Evolutionary conservation across 2,113 vertebrate species (phyloP), one percentile per base, ranked within the genome.

Genomic region (Onychostoma macrolepis): DNA sequence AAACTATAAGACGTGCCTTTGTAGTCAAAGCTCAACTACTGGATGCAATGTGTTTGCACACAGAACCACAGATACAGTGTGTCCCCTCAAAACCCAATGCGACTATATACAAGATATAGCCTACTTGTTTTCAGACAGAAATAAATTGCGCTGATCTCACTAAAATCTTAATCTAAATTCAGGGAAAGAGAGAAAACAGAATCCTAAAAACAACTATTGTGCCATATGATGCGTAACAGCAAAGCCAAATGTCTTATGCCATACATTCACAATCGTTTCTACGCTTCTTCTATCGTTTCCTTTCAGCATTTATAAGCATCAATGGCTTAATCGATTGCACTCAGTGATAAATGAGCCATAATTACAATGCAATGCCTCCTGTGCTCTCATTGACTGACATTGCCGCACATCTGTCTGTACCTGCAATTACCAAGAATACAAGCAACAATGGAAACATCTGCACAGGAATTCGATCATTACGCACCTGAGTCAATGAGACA

Each of bases 401-500:
- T 50, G 63, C 5, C 45, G 17, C 45, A 77, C 88, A 89, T 87
- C 88, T 87, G 88, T 78, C 71, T 61, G 63, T 21, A 50, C 21
- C 80, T 48, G 61, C 43, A 67, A 26, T 41, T 38, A 50, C 13
- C 15, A 61, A 17, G 30, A 76, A 19, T 24, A 72, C 58, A 71
- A 86, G n/a, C 63, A 21, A 61, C 50, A 36, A 26, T 38, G n/a
- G 53, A 58, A 21, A 87, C 30, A 48, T 43, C 38, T 85, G 58
- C 56, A 80, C 61, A 77, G n/a, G 91, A 94, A 95, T 92, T 94
- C 93, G 72, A 72, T 85, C 90, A 28, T 41, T 82, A 88, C 78
- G 58, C 80, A 84, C 84, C 80, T 86, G 75, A 84, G 80, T 45
- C 63, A 72, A 61, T 84, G n/a, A 61, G 90, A 92, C 93, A 92